Conservation (phyloP, 2,888 invertebrate species). For the Tineola bisselliella region DNA sequence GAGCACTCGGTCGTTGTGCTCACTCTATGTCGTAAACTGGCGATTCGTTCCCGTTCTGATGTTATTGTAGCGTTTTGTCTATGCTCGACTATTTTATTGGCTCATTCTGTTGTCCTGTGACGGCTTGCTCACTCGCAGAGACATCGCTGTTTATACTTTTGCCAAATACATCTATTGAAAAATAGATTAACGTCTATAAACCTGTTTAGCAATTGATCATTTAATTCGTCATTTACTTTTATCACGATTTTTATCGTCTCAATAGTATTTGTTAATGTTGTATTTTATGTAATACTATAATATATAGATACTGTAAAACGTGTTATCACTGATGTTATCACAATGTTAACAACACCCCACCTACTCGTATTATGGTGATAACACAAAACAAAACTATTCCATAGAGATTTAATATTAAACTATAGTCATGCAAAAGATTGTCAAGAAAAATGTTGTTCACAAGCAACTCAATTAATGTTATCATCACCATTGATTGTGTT, state of each 20-base stretch:
- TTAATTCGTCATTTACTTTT: constrained; percentile 16
- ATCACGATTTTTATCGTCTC: too few species aligned
- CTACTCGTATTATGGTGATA: too few species aligned
- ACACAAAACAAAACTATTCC: not conserved
- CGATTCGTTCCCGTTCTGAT: constrained; percentile 66
- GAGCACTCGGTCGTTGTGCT: constrained; percentile 61
- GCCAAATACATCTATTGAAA: constrained; percentile 20
- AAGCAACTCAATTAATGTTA: constrained; percentile 51
- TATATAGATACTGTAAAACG: not conserved
- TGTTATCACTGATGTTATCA: not conserved
- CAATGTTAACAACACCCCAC: not conserved
- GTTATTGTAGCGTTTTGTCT: constrained; percentile 69
- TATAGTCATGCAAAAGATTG: not conserved
- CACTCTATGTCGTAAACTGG: constrained; percentile 58
- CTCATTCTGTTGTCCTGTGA: constrained; percentile 56
- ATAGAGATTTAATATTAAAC: not conserved
- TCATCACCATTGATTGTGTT: constrained; percentile 38
- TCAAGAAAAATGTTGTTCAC: constrained; percentile 12
- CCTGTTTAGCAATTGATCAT: constrained; percentile 13
- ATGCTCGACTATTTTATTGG: constrained; percentile 63
- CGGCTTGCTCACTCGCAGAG: constrained; percentile 33
- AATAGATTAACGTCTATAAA: constrained; percentile 7
- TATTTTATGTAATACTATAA: too few species aligned
- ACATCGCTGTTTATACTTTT: constrained; percentile 40
- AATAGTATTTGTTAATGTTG: too few species aligned